These are phyloP conservation scores for Phymastichus coffea DNA, from an alignment of 1,140 invertebrate genomes.

Conservation along the genomic window DNA sequence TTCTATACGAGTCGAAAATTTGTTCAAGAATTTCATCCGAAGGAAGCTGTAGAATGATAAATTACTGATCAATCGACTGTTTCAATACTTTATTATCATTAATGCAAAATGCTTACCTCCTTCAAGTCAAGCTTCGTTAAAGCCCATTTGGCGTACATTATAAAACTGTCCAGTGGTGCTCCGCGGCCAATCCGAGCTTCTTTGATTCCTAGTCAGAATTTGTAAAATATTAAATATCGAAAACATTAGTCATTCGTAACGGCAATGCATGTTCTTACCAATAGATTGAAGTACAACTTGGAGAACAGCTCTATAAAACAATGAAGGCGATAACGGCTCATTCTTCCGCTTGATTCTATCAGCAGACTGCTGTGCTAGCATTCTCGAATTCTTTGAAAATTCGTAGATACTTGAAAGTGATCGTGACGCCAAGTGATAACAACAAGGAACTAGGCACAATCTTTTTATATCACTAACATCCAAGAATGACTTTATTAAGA, in stretches of 20 bases:
- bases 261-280: slow-evolving; percentile 33
- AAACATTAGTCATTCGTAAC: slow-evolving; percentile 33
- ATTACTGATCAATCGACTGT: slow-evolving; percentile 19
- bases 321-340: slow-evolving; percentile 61
- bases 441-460: slow-evolving; percentile 84
- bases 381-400: slow-evolving; percentile 77
- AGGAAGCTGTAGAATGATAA: slow-evolving; percentile 2
- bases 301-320: slow-evolving; percentile 75
- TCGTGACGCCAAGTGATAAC: slow-evolving; percentile 84
- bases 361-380: slow-evolving; percentile 78
- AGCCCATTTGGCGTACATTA: slow-evolving; percentile 67
- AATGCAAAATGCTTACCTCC: too few species aligned
- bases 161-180: slow-evolving; percentile 56
- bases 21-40: slow-evolving; percentile 50
- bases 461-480: slow-evolving; percentile 58
- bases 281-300: slow-evolving; percentile 61
- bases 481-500: slow-evolving; percentile 73
- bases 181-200: slow-evolving; percentile 57
- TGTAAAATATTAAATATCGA: slow-evolving; percentile 15
- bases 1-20: slow-evolving; percentile 53
- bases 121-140: slow-evolving; percentile 55
- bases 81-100: slow-evolving; percentile 38
- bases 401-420: slow-evolving; percentile 53
- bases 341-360: slow-evolving; percentile 63
- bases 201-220: slow-evolving; percentile 43